phyloP scores from a whole-genome alignment of 2,888 invertebrate species.

The Isotomurus palustris region DNA sequence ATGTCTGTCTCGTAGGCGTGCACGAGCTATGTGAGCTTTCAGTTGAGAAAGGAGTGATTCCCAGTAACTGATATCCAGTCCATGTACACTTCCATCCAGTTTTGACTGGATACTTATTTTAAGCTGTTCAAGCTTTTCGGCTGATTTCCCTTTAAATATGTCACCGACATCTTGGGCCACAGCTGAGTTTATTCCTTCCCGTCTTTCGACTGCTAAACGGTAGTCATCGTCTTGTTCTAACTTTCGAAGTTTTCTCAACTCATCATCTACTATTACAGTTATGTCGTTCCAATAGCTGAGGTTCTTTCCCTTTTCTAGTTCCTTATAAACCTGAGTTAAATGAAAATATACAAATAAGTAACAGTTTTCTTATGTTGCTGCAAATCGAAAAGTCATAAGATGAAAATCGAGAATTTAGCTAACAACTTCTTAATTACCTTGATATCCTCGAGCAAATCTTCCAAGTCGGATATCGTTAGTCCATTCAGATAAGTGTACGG shows the following conservation, averaged over 20 bases:
- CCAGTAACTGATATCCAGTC: conserved; percentile 96
- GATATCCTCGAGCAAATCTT: conserved; percentile 94
- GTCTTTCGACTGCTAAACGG: conserved; percentile 58
- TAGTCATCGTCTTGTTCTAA: conserved; percentile 61
- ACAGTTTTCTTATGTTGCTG: background rate
- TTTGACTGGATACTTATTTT: conserved; percentile 81
- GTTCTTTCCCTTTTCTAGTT: conserved; percentile 83
- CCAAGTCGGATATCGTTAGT: conserved; percentile 79
- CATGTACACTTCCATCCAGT: conserved; percentile 76
- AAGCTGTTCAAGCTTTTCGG: conserved; percentile 75
- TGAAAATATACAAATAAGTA: conserved; percentile 7
- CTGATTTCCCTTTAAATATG: conserved; percentile 90
- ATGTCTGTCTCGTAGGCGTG: conserved; percentile 85
- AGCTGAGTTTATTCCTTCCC: conserved; percentile 82
- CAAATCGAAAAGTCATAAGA: no score
- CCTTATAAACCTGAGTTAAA: conserved; percentile 66
- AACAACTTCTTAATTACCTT: conserved; percentile 56
- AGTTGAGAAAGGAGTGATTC: conserved; percentile 92
- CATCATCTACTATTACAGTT: conserved; percentile 89
- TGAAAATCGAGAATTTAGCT: background rate
- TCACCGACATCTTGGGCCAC: conserved; percentile 83
- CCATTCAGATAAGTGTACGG: conserved; percentile 94
- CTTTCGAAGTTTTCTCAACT: conserved; percentile 78
- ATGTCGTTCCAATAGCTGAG: conserved; percentile 94
- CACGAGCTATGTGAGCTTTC: conserved; percentile 91